Evolutionary conservation across 2,888 invertebrate species (phyloP), one percentile per base, ranked within the genome.

Genomic region (Parnassius smintheus): DNA sequence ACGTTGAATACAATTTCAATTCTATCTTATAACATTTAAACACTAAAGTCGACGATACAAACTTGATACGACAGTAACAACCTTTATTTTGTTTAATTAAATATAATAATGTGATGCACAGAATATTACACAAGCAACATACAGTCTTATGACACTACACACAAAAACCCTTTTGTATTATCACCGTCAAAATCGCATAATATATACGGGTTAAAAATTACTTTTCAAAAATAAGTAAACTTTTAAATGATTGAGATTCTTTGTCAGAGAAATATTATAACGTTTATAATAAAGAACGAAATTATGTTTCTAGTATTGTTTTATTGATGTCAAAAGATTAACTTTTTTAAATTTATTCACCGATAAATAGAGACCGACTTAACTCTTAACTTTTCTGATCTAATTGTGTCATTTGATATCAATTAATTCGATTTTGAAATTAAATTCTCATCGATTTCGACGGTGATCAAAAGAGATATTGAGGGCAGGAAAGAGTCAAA

Each of bases 401-500:
- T 35, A 35, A 35, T 35, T 35, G 4, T 4, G 35, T 35, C 3
- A 35, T 35, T 35, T 35, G 7, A 35, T 35, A 35, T 35, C 18
- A 1, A 18, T 18, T 18, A 18, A 18, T 18, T 18, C 18, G 18
- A 49, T 49, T 8, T 18, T 1, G 18, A 18, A 13, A 9, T 13
- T 49, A 1, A 9, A 49, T 49, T 49, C n/a, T 35, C 12, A 41
- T 56, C 7, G 53, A 44, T 55, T 52, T 52, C 48, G 59, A 60
- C 64, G 56, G 53, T 42, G 60, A 56, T 22, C 45, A 22, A 12
- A 25, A 22, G 50, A 25, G 11, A 42, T 12, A 66, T 53, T 54
- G 62, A 66, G 68, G 70, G 66, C 52, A 64, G 51, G 58, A 61
- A 69, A 65, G 60, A 67, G 70, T 69, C 66, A 72, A 71, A 69